Evolutionary conservation across 2,113 vertebrate genomes (phyloP).

Genomic region (Dissostichus mawsoni): DNA sequence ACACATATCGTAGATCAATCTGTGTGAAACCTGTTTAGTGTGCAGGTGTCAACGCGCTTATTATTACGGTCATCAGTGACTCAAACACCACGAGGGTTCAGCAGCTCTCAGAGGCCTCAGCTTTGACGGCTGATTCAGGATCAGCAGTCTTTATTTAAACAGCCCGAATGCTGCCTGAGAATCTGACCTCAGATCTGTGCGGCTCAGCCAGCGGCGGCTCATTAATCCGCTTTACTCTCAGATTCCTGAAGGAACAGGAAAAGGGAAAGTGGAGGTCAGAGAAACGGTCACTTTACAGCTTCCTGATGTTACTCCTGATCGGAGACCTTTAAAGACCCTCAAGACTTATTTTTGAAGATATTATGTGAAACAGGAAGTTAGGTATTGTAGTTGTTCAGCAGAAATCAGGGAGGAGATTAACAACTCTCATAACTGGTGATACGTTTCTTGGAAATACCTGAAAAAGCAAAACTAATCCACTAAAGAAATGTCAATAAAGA

Average conservation of each 20-base stretch:
- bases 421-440: too few relatives aligned
- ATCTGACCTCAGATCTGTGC: neutral
- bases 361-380: neutral
- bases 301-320: neutral
- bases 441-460: too few relatives aligned
- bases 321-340: neutral
- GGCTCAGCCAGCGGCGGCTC: neutral
- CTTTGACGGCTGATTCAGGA: neutral
- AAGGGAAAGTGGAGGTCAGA: neutral
- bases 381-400: neutral
- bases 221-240: conserved; percentile 6
- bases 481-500: too few relatives aligned
- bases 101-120: neutral
- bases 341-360: neutral
- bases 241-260: neutral
- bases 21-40: neutral
- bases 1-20: neutral
- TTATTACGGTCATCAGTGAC: neutral
- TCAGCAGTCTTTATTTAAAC: neutral
- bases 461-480: too few relatives aligned
- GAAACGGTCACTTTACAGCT: neutral
- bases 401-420: neutral
- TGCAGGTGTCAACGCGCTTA: neutral
- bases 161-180: neutral
- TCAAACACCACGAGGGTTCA: neutral